phyloP scores from a whole-genome alignment of 1,140 invertebrate species.

The Penaeus japonicus region DNA sequence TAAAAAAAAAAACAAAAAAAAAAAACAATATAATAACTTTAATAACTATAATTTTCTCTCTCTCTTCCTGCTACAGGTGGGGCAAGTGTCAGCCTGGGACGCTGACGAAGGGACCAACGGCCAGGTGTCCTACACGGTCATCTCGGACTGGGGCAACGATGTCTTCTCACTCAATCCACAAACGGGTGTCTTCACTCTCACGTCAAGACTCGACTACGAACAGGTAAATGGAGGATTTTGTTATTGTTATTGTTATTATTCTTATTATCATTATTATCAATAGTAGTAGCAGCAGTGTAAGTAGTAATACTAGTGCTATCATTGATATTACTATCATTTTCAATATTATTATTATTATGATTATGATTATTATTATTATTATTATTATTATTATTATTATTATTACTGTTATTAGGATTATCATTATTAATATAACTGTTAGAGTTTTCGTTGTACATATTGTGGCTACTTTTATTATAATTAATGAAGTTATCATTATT shows the following conservation, averaged over 20 bases:
- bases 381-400: no score
- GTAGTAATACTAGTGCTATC: no score
- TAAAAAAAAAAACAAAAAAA: background rate
- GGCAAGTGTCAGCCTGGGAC: conserved; percentile 82
- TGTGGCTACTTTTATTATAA: no score
- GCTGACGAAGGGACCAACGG: conserved; percentile 80
- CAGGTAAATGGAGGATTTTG: conserved; percentile 74
- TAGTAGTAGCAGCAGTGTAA: no score
- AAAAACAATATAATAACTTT: background rate
- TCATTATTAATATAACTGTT: no score
- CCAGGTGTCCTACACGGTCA: conserved; percentile 84
- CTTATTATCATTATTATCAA: background rate
- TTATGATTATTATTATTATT: no score
- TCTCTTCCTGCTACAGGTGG: conserved; percentile 68
- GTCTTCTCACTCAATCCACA: conserved; percentile 91
- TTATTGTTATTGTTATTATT: background rate
- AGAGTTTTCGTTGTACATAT: no score
- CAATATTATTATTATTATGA: background rate
- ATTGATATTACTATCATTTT: background rate
- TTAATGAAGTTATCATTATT: no score
- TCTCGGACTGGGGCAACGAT: conserved; percentile 93
- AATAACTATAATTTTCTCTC: no score
- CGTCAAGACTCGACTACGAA: conserved; percentile 90
- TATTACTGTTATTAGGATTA: no score
- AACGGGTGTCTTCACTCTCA: conserved; percentile 87